A percentile compares a stretch with the other conserved stretches of the same genome.
Conservation (phyloP, 2,797 vertebrate genomes). For the Leptodactylus fallax region DNA sequence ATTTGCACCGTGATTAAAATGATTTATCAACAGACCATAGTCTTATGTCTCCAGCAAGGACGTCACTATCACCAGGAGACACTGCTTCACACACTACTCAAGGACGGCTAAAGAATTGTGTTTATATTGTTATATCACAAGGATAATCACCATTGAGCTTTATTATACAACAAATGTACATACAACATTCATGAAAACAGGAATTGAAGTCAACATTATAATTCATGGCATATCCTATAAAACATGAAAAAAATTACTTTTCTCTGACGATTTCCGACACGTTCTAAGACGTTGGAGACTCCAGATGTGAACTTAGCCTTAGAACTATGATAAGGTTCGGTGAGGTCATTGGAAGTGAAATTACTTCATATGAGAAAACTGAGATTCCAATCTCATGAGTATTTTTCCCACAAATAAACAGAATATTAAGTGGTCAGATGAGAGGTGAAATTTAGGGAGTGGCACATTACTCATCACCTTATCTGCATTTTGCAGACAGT, state of each 20-base stretch:
- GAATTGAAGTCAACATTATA: too few species aligned
- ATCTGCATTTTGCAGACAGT: neutral
- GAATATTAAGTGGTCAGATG: neutral
- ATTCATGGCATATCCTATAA: too few species aligned
- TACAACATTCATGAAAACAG: neutral
- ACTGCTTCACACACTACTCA: neutral
- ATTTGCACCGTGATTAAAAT: slow-evolving; percentile 32
- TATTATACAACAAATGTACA: neutral
- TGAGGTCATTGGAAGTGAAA: too few species aligned
- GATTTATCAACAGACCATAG: slow-evolving; percentile 17
- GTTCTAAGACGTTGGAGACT: too few species aligned
- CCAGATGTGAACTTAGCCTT: too few species aligned
- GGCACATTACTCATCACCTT: neutral
- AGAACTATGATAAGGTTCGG: too few species aligned
- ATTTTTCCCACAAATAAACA: neutral
- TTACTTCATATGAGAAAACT: neutral
- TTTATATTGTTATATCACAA: slow-evolving; percentile 6
- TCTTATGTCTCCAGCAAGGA: slow-evolving; percentile 13
- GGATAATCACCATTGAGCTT: neutral
- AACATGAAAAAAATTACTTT: too few species aligned
- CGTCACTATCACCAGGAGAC: slow-evolving; percentile 1
- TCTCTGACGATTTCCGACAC: too few species aligned
- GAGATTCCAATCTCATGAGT: neutral
- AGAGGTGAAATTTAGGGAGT: neutral
- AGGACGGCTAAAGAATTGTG: slow-evolving; percentile 29